Base-by-base conservation (phyloP, 1,140 invertebrate species). In the Bombus confusus region DNA sequence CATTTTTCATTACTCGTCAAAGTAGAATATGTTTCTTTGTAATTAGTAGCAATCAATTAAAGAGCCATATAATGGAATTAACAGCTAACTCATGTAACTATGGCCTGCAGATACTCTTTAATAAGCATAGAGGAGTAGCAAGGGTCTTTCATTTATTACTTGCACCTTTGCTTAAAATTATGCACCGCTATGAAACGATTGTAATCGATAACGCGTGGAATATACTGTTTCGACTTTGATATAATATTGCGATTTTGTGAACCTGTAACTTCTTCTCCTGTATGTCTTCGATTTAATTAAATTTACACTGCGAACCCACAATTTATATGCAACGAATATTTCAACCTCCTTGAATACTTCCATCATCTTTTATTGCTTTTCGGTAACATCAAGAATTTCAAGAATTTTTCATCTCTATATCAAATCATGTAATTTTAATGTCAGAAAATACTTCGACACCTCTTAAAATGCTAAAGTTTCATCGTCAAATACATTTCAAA, bases 31-130 rank as follows among this genome's bases (percentile, higher is more conserved):
- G n/a, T 62, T 80, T 41, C 59, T 73, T 39, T 57, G 39, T 84
- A 86, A 89, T 84, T 88, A 81, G 31, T 64, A 34, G 37, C 62
- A 80, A 83, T 88, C 80, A 80, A 89, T 89, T 86, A 72, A 62
- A n/a, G 28, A 62, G 28, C 59, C 3, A 22, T 25, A 18, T n/a
- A 31, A 37, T 52, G 18, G 47, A 22, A 52, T 52, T 52, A 52
- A 22, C 18, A 34, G 80, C 52, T 80, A 80, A 80, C 75, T 89
- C 86, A 88, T 77, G 72, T 80, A 87, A 88, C 84, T 80, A 83
- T 89, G 52, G 69, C 43, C 68, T 88, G 76, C 77, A 76, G 88
- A 72, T 83, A 75, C 64, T n/a, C 59, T 72, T 80, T 34, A 39
- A 25, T 18, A 15, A 85, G 71, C 47, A 83, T 69, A 68, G 80